A percentile compares a stretch with the other conserved stretches of the same genome.
Evolutionary conservation across 2,113 vertebrate species (phyloP).

Genomic region (Lutjanus erythropterus): DNA sequence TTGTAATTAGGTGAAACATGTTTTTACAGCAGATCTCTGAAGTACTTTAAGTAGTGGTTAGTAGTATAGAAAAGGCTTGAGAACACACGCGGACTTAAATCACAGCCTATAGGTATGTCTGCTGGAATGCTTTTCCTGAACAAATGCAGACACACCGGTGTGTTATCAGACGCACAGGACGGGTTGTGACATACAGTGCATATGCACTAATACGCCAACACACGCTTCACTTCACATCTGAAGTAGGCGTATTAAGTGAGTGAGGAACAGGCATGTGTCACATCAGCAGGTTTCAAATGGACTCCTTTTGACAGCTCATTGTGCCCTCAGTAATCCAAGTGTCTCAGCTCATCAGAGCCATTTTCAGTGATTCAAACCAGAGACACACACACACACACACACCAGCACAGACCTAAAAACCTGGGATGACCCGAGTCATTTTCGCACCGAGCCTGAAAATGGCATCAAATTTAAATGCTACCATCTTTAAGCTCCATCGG

Average conservation of each 20-base stretch:
- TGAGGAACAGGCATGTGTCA: slow-evolving; percentile 6
- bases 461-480: slow-evolving; percentile 20
- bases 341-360: not conserved
- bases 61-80: slow-evolving; percentile 38
- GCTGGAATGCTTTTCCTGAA: slow-evolving; percentile 54
- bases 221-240: slow-evolving; percentile 32
- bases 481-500: not conserved
- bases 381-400: not conserved
- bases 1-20: slow-evolving; percentile 73
- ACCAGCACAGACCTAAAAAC: slow-evolving; percentile 15
- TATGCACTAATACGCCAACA: slow-evolving; percentile 13
- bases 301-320: slow-evolving; percentile 9
- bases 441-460: slow-evolving; percentile 5
- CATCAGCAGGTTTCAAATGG: slow-evolving; percentile 20
- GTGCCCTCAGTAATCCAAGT: slow-evolving; percentile 17
- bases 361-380: slow-evolving; percentile 25
- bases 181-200: slow-evolving; percentile 20
- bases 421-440: not conserved
- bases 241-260: slow-evolving; percentile 12
- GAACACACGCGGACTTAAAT: slow-evolving; percentile 53
- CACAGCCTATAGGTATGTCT: slow-evolving; percentile 55
- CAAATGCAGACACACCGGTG: slow-evolving; percentile 38
- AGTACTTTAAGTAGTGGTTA: slow-evolving; percentile 69
- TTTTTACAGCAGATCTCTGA: slow-evolving; percentile 71
- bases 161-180: slow-evolving; percentile 45